Evolutionary conservation across 2,888 invertebrate genomes (phyloP), one percentile per base, ranked within the genome.

Genomic region (Latheticus oryzae): DNA sequence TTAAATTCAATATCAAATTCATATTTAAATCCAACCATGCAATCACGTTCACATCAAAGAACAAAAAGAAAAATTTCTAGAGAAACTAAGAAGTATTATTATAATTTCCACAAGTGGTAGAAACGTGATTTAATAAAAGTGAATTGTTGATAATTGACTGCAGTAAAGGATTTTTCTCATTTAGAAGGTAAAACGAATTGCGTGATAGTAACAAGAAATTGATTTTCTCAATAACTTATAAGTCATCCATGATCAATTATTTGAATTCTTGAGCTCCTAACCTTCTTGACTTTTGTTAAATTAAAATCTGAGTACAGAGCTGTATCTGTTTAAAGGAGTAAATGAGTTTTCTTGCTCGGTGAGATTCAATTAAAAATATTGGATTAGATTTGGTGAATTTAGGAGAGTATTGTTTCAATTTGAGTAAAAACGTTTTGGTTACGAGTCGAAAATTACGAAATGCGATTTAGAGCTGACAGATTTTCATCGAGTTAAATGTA

Each of bases 391-490:
- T 19, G 45, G 33, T 11, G 9, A 45, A 45, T 45, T 45, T 45
- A 45, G 15, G 33, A 24, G 33, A 16, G 33, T 47, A 47, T 47
- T 47, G 47, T 47, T 47, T 47, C 47, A 47, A 28, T 33, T 47
- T 43, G 28, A 43, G 43, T 28, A 43, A 43, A 43, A 43, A 43
- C 30, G 43, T 17, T 28, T 13, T 21, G 35, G 37, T 37, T 35
- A 16, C 16, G 32, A 45, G 32, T 45, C 26, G 48, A 16, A 48
- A 33, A 35, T 33, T 38, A 50, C 38, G 37, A 38, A 30, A 30
- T 30, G 30, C 47, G 51, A 30, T 51, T 51, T 38, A 51, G 24
- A 38, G 30, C 30, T 40, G 38, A 51, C 51, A 40, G 38, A 51
- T 51, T 40, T 30, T 51, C 51, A 21, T 24, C 12, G 33, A 35